phyloP scores from a whole-genome alignment of 2,113 vertebrate species.

The Gymnocephalus cernua region DNA sequence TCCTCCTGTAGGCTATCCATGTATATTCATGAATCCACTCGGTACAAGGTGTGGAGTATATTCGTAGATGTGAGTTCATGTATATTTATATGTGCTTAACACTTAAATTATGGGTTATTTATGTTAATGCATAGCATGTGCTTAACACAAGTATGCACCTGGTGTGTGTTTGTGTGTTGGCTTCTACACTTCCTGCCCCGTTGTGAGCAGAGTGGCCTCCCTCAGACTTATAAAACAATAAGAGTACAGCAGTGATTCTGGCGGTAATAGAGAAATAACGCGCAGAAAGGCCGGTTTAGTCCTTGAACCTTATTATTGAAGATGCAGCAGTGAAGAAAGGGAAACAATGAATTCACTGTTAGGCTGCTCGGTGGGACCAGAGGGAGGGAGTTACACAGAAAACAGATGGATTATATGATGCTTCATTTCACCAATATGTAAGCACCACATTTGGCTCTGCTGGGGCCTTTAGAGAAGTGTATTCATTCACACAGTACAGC shows the following conservation, averaged over 20 bases:
- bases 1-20: too few relatives aligned
- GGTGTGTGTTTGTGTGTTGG: neutral
- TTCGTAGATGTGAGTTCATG: neutral
- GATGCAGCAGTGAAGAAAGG: constrained; percentile 4
- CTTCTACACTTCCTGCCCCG: too few relatives aligned
- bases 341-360: constrained; percentile 35
- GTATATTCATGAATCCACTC: neutral
- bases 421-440: constrained; percentile 47
- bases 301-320: constrained; percentile 20
- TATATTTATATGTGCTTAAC: constrained; percentile 9
- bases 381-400: constrained; percentile 10
- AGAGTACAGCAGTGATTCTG: too few relatives aligned
- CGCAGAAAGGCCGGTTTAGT: neutral
- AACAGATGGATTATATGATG: constrained; percentile 50
- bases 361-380: constrained; percentile 15
- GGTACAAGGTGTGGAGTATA: neutral
- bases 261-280: neutral
- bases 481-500: neutral
- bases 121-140: neutral
- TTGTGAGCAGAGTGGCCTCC: neutral
- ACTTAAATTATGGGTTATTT: neutral
- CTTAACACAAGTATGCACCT: neutral
- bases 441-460: constrained; percentile 16
- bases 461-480: neutral
- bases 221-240: neutral